phyloP scores from a whole-genome alignment of 2,888 invertebrate species.

The Yponomeuta sedellus region DNA sequence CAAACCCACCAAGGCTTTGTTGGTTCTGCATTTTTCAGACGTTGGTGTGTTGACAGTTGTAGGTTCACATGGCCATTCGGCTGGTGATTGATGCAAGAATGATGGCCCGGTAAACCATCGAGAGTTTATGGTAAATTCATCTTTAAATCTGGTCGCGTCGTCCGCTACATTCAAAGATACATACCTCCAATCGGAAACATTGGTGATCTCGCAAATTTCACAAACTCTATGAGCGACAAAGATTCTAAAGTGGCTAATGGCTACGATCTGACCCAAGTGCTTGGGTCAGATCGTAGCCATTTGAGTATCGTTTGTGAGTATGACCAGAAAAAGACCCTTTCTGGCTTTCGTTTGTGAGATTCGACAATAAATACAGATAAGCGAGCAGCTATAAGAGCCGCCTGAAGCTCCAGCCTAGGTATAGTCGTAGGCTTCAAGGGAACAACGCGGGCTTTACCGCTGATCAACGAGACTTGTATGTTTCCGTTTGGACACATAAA shows the following conservation, averaged over 20 bases:
- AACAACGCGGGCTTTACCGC: slow-evolving; percentile 16
- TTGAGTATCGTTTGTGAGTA: slow-evolving; percentile 17
- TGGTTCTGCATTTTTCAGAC: neutral
- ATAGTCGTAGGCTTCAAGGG: slow-evolving; percentile 1
- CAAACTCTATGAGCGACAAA: neutral
- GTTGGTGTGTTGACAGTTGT: too few relatives aligned
- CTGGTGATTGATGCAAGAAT: too few relatives aligned
- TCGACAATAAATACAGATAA: slow-evolving; percentile 14
- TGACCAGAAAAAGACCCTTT: slow-evolving; percentile 15
- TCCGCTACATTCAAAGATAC: neutral
- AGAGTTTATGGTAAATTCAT: neutral
- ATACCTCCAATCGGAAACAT: neutral
- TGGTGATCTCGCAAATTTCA: too few relatives aligned
- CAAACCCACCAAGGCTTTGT: too few relatives aligned
- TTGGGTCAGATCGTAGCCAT: slow-evolving; percentile 21
- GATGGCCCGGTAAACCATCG: too few relatives aligned
- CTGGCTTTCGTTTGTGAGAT: slow-evolving; percentile 15
- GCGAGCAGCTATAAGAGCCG: slow-evolving; percentile 1
- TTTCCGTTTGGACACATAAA: slow-evolving; percentile 13
- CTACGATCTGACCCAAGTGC: too few relatives aligned
- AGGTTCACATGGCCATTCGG: too few relatives aligned
- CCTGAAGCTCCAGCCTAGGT: slow-evolving; percentile 6
- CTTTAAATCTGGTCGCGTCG: neutral
- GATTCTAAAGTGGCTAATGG: slow-evolving; percentile 16
- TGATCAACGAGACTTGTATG: slow-evolving; percentile 5